Percentiles rank a stretch among this genome's conserved stretches.
phyloP scores from a whole-genome alignment of 2,797 vertebrate species.

The Thripadectes ignobilis region DNA sequence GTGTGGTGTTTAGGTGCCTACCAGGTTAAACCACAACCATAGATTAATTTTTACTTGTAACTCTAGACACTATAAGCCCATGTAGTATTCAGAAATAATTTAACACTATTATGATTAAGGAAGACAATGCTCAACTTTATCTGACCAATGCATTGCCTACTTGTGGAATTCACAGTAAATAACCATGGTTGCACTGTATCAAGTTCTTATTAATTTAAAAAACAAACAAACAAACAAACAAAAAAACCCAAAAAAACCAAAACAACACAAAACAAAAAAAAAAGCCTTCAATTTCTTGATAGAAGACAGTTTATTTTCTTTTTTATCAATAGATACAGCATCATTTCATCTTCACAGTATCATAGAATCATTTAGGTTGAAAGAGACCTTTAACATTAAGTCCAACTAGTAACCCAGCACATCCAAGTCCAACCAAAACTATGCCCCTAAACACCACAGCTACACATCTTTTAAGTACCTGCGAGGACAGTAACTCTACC shows the following conservation, averaged over 20 bases:
- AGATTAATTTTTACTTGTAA: neutral
- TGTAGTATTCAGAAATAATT: neutral
- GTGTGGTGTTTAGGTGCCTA: neutral
- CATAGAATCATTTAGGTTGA: neutral
- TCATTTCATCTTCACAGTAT: neutral
- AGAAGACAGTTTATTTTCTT: neutral
- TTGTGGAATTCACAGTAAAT: neutral
- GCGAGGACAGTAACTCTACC: too few species aligned
- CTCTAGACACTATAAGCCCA: neutral
- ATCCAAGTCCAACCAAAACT: neutral
- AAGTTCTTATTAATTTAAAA: neutral
- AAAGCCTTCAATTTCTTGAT: neutral
- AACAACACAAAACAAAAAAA: too few species aligned
- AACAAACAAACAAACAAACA: too few species aligned
- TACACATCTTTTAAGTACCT: neutral
- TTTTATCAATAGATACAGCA: neutral
- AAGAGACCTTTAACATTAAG: neutral
- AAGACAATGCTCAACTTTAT: neutral
- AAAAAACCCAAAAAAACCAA: too few species aligned
- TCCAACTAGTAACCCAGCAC: neutral
- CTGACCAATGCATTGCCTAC: neutral
- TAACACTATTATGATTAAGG: neutral
- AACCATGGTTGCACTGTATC: neutral
- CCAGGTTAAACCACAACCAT: neutral
- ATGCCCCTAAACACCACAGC: neutral